Base-by-base conservation (phyloP, 2,113 vertebrate genomes). In the Progne subis region DNA sequence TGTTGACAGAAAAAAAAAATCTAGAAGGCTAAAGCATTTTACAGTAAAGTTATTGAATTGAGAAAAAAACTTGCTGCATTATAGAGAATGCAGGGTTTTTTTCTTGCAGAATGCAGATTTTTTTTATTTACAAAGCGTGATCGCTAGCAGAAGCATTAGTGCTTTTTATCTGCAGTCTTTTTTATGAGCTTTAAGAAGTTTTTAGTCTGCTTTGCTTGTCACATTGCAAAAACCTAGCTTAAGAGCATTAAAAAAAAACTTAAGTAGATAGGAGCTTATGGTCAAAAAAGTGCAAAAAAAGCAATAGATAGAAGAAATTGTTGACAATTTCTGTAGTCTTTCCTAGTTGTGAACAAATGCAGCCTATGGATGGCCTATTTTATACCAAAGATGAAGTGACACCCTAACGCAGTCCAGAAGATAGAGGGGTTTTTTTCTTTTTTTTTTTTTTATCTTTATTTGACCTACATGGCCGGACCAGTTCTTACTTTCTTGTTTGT, bases 251-350 rank as follows among this genome's bases (percentile, higher is more conserved):
- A 96, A 93, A 76, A 76, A 95, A 97, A 98, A 98, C 95, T 96
- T 98, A 98, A 96, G 98, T 99, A 99, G 98, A 98, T 99, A 99
- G 99, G 98, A 98, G 99, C 99, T 99, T 99, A 98, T 97, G 98
- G 98, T 99, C 98, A 98, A 99, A 98, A 98, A 98, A 98, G 96
- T 98, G 97, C 97, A 98, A 98, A 98, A 99, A 98, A 99, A 99
- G 99, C 99, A 99, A 99, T 99, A 98, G 98, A 98, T 98, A 99
- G 99, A 99, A 98, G 99, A 99, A 99, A 99, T 99, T 99, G 99
- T 99, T 99, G 99, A 99, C 99, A 99, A 99, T 99, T 99, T 99
- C 99, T 99, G 99, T 99, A 99, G 99, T 99, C 98, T 99, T 99
- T 99, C 98, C 98, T 99, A 99, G 99, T 99, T 98, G 99, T 99